These are phyloP conservation scores for Neostethus bicornis DNA, from an alignment of 2,797 vertebrate species.

Conservation along the genomic window DNA sequence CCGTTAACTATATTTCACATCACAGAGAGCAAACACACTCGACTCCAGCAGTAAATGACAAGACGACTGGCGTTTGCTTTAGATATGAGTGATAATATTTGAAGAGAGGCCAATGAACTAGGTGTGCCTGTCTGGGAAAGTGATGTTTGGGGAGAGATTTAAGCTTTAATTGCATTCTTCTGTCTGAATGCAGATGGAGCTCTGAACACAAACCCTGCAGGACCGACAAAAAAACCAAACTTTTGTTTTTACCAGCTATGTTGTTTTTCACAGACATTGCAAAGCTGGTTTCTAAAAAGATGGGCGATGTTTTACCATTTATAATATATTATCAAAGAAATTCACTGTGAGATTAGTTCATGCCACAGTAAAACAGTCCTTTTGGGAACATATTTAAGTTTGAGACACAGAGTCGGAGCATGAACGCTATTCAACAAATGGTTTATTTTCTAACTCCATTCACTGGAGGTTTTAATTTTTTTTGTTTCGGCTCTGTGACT, in stretches of 20 bases:
- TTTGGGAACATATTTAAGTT: too few relatives aligned
- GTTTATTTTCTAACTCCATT: too few relatives aligned
- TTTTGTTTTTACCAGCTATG: conserved; percentile 30
- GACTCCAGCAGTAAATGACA: conserved; percentile 63
- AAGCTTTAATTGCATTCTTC: conserved; percentile 76
- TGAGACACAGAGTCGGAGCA: too few relatives aligned
- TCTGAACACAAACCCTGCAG: conserved; percentile 30
- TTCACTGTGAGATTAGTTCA: too few relatives aligned
- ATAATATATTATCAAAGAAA: too few relatives aligned
- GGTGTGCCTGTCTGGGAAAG: conserved; percentile 61
- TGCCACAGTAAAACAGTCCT: too few relatives aligned
- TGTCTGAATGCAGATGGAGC: conserved; percentile 67
- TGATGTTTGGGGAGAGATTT: conserved; percentile 79
- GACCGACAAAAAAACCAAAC: conserved; percentile 23
- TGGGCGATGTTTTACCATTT: too few relatives aligned
- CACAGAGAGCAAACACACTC: conserved; percentile 66
- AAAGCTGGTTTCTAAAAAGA: too few relatives aligned
- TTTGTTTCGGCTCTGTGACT: background rate
- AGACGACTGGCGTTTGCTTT: conserved; percentile 80
- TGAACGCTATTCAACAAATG: too few relatives aligned
- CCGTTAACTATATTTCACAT: conserved; percentile 42
- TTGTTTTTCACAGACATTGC: background rate
- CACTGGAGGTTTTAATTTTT: too few relatives aligned
- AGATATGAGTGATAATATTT: conserved; percentile 83
- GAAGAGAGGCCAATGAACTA: conserved; percentile 59